phyloP scores from a whole-genome alignment of 2,113 vertebrate species.

The Eonycteris spelaea region DNA sequence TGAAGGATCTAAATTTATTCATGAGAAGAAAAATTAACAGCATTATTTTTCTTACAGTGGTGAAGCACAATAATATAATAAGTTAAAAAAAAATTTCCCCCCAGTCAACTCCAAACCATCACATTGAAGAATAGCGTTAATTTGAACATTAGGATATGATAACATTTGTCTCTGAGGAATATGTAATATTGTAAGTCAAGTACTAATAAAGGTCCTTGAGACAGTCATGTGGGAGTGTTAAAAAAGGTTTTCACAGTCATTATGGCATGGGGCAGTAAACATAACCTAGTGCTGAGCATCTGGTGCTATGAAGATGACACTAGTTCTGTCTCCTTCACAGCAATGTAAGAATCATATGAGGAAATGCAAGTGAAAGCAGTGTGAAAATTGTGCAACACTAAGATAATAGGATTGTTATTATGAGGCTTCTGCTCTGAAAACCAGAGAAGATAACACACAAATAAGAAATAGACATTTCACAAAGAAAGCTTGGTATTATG shows the following conservation, averaged over 20 bases:
- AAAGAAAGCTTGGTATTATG: neutral
- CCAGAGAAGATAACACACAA: neutral
- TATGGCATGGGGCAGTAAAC: neutral
- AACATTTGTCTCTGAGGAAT: neutral
- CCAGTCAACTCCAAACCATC: neutral
- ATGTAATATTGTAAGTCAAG: neutral
- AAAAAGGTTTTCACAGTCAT: neutral
- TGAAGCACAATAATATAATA: neutral
- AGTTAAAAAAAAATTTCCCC: neutral
- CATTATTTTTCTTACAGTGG: neutral
- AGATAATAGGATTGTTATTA: slow-evolving; percentile 6
- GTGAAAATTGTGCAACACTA: neutral
- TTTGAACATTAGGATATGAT: neutral
- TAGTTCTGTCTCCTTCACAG: neutral
- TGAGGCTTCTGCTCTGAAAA: neutral
- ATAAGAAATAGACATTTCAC: neutral
- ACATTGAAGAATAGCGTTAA: neutral
- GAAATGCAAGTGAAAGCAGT: slow-evolving; percentile 45
- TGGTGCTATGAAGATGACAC: neutral
- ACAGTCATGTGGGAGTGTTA: neutral
- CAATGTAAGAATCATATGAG: neutral
- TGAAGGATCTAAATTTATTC: neutral
- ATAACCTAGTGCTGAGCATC: neutral
- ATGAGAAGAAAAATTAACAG: neutral
- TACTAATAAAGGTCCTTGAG: neutral